These are phyloP conservation scores for Brachyptera putata DNA, from an alignment of 2,888 invertebrate species.

Conservation along the genomic window DNA sequence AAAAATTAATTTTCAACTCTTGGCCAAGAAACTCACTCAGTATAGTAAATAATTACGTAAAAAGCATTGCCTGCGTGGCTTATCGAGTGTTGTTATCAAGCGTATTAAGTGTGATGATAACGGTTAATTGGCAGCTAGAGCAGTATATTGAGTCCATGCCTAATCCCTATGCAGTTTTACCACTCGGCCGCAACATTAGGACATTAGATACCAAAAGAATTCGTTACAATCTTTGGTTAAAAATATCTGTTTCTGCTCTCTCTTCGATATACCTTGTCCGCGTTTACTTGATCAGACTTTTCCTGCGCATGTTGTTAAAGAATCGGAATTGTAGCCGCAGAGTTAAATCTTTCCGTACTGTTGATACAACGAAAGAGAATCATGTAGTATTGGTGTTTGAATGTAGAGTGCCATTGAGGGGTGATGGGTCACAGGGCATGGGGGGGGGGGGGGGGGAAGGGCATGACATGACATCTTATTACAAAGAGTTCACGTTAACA, in stretches of 20 bases:
- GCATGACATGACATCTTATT: too few relatives aligned
- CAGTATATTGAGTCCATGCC: neutral
- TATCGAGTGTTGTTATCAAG: neutral
- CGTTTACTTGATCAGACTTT: conserved; percentile 42
- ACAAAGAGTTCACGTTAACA: too few relatives aligned
- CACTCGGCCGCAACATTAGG: neutral
- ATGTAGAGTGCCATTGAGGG: neutral
- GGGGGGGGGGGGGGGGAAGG: neutral
- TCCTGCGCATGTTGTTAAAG: conserved; percentile 89
- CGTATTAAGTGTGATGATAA: neutral
- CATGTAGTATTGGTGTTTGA: conserved; percentile 15
- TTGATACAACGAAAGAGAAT: conserved; percentile 39
- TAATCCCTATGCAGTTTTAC: neutral
- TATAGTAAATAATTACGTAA: neutral
- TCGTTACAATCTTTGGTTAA: neutral
- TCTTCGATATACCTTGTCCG: conserved; percentile 27
- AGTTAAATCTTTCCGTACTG: conserved; percentile 95
- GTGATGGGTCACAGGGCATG: neutral
- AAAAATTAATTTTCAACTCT: neutral
- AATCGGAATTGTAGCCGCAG: conserved; percentile 93
- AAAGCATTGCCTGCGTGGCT: neutral
- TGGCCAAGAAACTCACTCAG: neutral
- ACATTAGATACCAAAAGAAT: conserved; percentile 1
- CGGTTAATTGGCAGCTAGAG: neutral
- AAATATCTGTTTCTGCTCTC: neutral